phyloP scores from a whole-genome alignment of 2,888 invertebrate species.

The Liposcelis brunnea region DNA sequence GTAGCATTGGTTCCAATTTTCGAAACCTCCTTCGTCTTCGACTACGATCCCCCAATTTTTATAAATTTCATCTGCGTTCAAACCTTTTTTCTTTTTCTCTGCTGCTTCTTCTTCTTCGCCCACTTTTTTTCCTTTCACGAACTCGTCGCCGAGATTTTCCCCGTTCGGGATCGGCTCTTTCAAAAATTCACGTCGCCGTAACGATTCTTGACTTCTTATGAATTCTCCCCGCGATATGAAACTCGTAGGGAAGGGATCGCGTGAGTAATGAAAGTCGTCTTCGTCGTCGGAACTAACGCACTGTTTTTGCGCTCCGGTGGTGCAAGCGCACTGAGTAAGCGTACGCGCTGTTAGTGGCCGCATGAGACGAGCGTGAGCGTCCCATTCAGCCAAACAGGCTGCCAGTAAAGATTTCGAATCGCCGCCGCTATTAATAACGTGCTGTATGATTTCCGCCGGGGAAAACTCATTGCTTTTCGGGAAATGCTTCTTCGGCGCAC shows the following conservation, averaged over 20 bases:
- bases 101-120: neutral
- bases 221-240: constrained; percentile 4
- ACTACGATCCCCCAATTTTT: constrained; percentile 3
- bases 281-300: constrained; percentile 6
- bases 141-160: constrained; percentile 1
- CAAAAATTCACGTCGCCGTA: neutral
- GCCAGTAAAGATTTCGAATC: constrained; percentile 13
- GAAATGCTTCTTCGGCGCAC: constrained; percentile 3
- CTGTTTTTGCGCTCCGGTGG: neutral
- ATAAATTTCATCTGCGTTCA: neutral
- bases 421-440: constrained; percentile 3
- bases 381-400: constrained; percentile 13
- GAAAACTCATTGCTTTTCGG: constrained; percentile 3
- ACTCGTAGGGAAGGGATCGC: neutral
- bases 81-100: neutral
- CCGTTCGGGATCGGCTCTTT: constrained; percentile 7
- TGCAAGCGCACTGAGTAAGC: constrained; percentile 3
- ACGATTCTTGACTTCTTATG: constrained; percentile 1
- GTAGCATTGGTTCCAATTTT: constrained; percentile 7
- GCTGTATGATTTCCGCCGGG: constrained; percentile 1
- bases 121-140: constrained; percentile 4
- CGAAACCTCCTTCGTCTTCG: constrained; percentile 6
- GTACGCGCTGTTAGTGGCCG: constrained; percentile 3
- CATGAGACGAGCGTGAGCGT: constrained; percentile 9
- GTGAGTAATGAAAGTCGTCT: constrained; percentile 1